Evolutionary conservation across 1,140 invertebrate species (phyloP).

Genomic region (Spodoptera litura): DNA sequence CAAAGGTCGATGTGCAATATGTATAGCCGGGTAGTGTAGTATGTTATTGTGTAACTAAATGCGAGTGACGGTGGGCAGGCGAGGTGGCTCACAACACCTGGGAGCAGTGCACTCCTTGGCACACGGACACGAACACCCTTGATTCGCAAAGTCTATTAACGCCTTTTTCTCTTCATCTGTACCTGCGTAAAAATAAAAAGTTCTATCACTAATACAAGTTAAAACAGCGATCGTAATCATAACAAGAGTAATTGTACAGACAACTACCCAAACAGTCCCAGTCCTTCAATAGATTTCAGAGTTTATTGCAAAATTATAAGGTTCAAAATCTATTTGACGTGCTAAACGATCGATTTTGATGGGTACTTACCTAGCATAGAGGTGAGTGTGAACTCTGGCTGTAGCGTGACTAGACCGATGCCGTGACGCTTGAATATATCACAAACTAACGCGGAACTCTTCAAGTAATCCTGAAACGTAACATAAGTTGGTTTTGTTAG

Average conservation of each 20-base stretch:
- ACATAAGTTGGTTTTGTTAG: background rate
- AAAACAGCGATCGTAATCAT: too few relatives aligned
- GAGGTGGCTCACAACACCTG: conserved; percentile 71
- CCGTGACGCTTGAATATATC: conserved; percentile 91
- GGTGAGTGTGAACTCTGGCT: conserved; percentile 89
- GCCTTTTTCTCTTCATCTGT: conserved; percentile 76
- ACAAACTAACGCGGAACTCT: conserved; percentile 88
- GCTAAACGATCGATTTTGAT: background rate
- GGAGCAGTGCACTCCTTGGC: conserved; percentile 77
- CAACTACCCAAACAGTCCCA: background rate
- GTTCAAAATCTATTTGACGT: background rate
- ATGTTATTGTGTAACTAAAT: conserved; percentile 54
- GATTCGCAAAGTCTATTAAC: conserved; percentile 74
- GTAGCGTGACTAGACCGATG: conserved; percentile 92
- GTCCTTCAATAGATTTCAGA: too few relatives aligned
- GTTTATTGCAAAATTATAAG: too few relatives aligned
- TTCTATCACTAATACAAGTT: background rate
- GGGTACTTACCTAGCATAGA: conserved; percentile 65
- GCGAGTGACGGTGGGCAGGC: conserved; percentile 66
- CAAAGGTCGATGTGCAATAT: too few relatives aligned
- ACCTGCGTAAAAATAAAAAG: conserved; percentile 58
- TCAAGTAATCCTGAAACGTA: conserved; percentile 87
- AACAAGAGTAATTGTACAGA: too few relatives aligned
- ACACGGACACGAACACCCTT: conserved; percentile 74
- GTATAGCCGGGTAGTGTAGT: too few relatives aligned